Conservation (phyloP, 2,888 invertebrate species). For the Sphaeridia pumilis region DNA sequence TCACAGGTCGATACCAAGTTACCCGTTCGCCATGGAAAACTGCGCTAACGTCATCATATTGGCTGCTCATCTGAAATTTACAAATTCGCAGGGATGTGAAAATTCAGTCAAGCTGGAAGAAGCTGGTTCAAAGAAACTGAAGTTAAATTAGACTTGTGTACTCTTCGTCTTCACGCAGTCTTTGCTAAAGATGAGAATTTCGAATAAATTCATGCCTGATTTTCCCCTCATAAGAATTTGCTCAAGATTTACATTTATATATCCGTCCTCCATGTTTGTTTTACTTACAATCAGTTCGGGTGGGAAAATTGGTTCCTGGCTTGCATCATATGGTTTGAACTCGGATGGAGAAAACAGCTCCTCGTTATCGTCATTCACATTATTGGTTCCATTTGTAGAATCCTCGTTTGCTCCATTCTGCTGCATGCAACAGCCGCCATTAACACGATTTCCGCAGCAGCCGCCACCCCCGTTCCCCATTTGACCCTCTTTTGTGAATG, state of each 20-base stretch:
- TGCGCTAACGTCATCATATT: constrained; percentile 20
- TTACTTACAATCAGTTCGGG: constrained; percentile 58
- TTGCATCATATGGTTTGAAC: constrained; percentile 61
- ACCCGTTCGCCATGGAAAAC: constrained; percentile 37
- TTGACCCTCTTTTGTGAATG: constrained; percentile 45
- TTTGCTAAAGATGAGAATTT: too few species aligned
- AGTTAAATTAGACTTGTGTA: too few species aligned
- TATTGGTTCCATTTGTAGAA: neutral
- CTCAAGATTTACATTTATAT: too few species aligned
- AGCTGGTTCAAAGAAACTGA: too few species aligned
- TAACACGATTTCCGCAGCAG: constrained; percentile 27
- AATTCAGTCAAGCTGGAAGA: too few species aligned
- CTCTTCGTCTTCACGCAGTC: too few species aligned
- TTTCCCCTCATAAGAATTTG: too few species aligned
- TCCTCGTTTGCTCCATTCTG: constrained; percentile 11
- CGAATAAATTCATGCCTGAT: too few species aligned
- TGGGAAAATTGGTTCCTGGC: constrained; percentile 86
- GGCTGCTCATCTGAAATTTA: constrained; percentile 14
- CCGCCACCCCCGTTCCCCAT: constrained; percentile 14
- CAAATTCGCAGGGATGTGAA: too few species aligned
- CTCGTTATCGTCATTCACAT: constrained; percentile 25
- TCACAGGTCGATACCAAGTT: constrained; percentile 65
- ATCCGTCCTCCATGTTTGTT: too few species aligned
- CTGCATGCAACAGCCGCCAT: constrained; percentile 15
- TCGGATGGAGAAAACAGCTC: constrained; percentile 48